Evolutionary conservation across 2,113 vertebrate genomes (phyloP).

Genomic region (Pelvicachromis taeniatus): DNA sequence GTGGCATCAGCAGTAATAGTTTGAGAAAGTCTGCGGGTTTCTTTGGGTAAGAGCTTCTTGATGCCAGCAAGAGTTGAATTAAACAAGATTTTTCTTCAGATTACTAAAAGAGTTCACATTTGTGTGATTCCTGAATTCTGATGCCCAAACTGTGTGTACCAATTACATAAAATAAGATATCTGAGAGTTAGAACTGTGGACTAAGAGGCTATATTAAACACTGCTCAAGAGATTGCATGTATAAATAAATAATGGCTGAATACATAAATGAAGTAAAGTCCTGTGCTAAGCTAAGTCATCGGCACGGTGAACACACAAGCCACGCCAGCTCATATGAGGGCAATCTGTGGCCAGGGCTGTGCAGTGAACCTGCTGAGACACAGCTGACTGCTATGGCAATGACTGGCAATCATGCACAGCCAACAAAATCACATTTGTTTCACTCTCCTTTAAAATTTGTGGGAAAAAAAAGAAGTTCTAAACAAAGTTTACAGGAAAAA

Average conservation of each 20-base stretch:
- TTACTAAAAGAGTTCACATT: background rate
- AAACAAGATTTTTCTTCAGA: background rate
- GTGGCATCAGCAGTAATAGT: constrained; percentile 31
- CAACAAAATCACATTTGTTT: background rate
- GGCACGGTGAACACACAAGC: background rate
- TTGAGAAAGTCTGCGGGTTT: constrained; percentile 16
- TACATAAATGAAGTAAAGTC: background rate
- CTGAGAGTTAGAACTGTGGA: background rate
- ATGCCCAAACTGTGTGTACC: background rate
- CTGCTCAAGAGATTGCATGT: background rate
- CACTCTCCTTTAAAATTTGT: background rate
- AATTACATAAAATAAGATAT: background rate
- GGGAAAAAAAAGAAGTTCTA: background rate
- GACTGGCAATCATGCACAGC: background rate
- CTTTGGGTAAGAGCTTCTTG: background rate
- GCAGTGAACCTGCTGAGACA: background rate
- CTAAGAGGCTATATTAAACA: background rate
- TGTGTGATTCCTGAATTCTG: background rate
- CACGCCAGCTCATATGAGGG: background rate
- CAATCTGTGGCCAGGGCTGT: background rate
- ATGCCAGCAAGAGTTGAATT: background rate
- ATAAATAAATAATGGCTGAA: constrained; percentile 13
- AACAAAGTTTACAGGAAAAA: background rate
- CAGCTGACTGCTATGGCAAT: background rate
- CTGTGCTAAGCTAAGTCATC: background rate